Base-by-base conservation (phyloP, 2,113 vertebrate genomes). In the Poicephalus meyeri region DNA sequence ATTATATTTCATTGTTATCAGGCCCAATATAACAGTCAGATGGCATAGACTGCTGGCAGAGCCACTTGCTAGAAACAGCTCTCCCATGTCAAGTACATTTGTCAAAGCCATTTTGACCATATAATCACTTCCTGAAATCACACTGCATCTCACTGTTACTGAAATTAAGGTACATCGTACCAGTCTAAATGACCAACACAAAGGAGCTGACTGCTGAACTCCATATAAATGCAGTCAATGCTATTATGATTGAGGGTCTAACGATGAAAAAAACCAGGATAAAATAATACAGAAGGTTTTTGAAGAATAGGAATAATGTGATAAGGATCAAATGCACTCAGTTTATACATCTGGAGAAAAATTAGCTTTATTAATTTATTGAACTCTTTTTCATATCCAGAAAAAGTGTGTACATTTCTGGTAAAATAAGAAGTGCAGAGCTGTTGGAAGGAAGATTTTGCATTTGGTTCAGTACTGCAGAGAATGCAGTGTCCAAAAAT, bases 1-100 rank as follows among this genome's bases (percentile, higher is more conserved):
- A 91, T 86, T 88, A 49, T 47, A 86, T 90, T 83, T 86, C 86
- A 90, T 68, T 94, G 68, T 86, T 83, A 90, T 77, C 68, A 50
- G 71, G 42, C 52, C 26, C 60, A 44, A 14, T 13, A 69, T 53
- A 85, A 80, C 35, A 69, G 60, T 88, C 79, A 94, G 85, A 88
- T 41, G 41, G 83, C 29, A 44, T 0, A 1, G 65, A 74, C 19
- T 8, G 3, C 29, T 80, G 89, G 84, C 63, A 77, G 81, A 91
- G 58, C 42, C 46, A 41, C 55, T 70, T 50, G 47, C 35, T 47
- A 55, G 64, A 61, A 93, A 63, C 46, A 88, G 64, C 64, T 68
- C 46, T 86, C 55, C 88, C 25, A 10, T 17, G 31, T 76, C 81
- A 89, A 1, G 2, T 19, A 63, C 2, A 0, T 41, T n/a, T 55